Percentiles rank a stretch among this genome's conserved stretches.
These are phyloP conservation scores for Peromyscus nudipes DNA, from an alignment of 2,797 vertebrate genomes.

Conservation along the genomic window DNA sequence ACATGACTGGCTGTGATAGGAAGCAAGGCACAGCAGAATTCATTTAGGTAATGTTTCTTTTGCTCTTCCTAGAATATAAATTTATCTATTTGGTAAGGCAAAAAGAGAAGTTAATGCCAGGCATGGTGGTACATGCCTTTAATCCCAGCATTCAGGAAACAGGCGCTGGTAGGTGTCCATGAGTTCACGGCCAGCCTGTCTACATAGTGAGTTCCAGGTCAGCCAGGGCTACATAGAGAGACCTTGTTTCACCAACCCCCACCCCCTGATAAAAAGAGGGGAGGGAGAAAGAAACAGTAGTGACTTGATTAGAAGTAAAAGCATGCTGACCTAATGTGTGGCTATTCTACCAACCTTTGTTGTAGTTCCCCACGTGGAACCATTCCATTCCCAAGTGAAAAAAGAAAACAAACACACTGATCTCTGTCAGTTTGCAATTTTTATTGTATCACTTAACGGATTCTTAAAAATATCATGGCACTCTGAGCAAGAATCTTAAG, in stretches of 20 bases:
- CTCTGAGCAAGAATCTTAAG: conserved; percentile 63
- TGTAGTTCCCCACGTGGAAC: not conserved
- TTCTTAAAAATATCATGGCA: conserved; percentile 41
- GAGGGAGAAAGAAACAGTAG: not conserved
- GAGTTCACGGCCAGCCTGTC: not conserved
- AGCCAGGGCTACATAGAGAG: not conserved
- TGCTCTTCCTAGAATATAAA: conserved; percentile 54
- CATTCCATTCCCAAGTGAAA: not conserved
- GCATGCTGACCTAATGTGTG: not conserved
- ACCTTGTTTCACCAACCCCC: not conserved
- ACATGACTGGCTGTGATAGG: conserved; percentile 57
- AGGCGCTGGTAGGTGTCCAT: not conserved
- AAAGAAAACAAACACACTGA: conserved; percentile 26
- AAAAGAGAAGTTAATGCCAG: conserved; percentile 6
- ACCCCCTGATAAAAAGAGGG: rapidly evolving
- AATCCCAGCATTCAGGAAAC: too few species aligned
- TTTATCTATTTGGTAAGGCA: conserved; percentile 8
- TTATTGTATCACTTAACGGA: conserved; percentile 59
- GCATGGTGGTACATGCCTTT: not conserved
- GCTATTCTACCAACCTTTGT: not conserved
- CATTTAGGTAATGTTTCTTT: conserved; percentile 6
- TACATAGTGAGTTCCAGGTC: not conserved
- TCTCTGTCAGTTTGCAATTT: not conserved
- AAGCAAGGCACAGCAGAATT: conserved; percentile 69
- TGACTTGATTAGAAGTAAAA: conserved; percentile 2